Evolutionary conservation across 2,797 vertebrate genomes (phyloP).

Genomic region (Pangasius macronema): DNA sequence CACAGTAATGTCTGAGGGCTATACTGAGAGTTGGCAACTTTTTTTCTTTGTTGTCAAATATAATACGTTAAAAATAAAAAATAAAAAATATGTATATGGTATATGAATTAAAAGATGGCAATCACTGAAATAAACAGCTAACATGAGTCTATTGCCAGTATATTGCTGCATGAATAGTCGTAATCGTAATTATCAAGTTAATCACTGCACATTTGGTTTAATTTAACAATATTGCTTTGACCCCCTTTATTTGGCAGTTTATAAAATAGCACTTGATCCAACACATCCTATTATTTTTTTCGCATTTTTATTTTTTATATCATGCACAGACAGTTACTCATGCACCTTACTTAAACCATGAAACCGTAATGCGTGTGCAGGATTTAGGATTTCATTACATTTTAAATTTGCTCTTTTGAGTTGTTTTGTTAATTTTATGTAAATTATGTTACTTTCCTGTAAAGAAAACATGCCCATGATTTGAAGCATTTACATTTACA

Average conservation of each 20-base stretch:
- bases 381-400: not conserved
- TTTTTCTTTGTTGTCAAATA: not conserved
- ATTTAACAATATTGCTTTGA: not conserved
- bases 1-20: not conserved
- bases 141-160: not conserved
- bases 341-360: not conserved
- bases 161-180: not conserved
- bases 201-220: constrained; percentile 1
- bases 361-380: not conserved
- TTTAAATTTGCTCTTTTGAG: not conserved
- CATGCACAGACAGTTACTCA: not conserved
- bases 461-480: not conserved
- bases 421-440: not conserved
- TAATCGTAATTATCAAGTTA: not conserved
- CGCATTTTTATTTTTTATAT: not conserved
- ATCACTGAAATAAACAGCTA: no score
- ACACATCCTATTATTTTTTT: not conserved
- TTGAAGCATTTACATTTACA: not conserved
- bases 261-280: not conserved
- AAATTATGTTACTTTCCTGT: not conserved
- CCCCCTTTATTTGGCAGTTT: not conserved
- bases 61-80: not conserved
- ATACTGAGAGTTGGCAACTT: not conserved
- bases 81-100: not conserved
- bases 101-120: not conserved